Conservation (phyloP, 2,797 vertebrate genomes). For the Trachurus trachurus region DNA sequence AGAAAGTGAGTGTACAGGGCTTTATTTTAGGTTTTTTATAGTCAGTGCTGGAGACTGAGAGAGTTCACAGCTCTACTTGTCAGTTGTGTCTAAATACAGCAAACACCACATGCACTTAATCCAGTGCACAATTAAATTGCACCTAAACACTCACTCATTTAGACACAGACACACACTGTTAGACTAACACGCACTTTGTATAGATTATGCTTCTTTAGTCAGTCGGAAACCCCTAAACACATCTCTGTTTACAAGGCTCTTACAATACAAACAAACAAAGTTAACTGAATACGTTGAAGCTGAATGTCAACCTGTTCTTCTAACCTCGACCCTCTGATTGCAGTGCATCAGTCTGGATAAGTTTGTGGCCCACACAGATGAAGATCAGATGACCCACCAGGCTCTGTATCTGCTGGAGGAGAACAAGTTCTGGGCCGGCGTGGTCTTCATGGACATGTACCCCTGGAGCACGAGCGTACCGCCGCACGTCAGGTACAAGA, state of each 20-base stretch:
- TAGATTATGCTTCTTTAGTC: not conserved
- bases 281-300: not conserved
- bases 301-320: not conserved
- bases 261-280: not conserved
- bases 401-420: conserved; percentile 91
- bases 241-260: not conserved
- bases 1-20: too few species aligned
- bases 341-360: conserved; percentile 96
- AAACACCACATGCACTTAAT: conserved; percentile 4
- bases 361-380: conserved; percentile 91
- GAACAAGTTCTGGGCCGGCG: conserved; percentile 95
- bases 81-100: not conserved
- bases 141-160: not conserved
- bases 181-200: not conserved
- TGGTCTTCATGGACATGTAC: conserved; percentile 90
- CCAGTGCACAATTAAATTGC: not conserved
- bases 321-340: not conserved
- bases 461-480: conserved; percentile 87
- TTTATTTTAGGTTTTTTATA: too few species aligned
- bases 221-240: not conserved
- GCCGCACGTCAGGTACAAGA: conserved; percentile 92
- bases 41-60: not conserved
- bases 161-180: not conserved
- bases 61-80: not conserved
- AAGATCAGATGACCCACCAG: conserved; percentile 89